These are phyloP conservation scores for Echiichthys vipera DNA, from an alignment of 2,797 vertebrate species.

Conservation along the genomic window DNA sequence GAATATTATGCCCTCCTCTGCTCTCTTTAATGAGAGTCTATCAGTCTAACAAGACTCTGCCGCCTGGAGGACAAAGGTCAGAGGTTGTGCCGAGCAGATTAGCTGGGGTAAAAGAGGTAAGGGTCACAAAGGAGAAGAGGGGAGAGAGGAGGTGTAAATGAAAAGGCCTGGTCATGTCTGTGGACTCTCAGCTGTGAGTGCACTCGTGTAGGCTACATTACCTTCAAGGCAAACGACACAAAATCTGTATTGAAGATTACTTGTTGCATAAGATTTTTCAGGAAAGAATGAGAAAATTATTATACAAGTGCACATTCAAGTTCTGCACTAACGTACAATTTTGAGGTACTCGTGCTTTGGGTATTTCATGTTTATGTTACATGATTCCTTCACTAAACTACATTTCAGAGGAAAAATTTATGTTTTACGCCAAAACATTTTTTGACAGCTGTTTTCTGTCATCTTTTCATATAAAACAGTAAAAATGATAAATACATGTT, in stretches of 20 bases:
- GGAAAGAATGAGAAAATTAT: no score
- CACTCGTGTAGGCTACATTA: not conserved
- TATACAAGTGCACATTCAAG: no score
- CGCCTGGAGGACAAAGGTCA: constrained; percentile 56
- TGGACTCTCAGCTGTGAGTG: constrained; percentile 9
- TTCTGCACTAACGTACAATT: not conserved
- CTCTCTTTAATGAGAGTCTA: constrained; percentile 47
- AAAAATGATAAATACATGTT: no score
- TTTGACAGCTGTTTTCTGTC: no score
- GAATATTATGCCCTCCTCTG: not conserved
- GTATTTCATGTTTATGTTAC: no score
- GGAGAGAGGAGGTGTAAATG: constrained; percentile 22
- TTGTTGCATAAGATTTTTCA: not conserved
- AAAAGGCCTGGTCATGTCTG: constrained; percentile 23
- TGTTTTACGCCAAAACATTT: no score
- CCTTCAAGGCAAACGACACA: constrained; percentile 3
- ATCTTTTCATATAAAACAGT: no score
- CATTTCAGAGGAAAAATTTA: no score
- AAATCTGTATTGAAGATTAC: not conserved
- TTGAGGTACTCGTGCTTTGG: no score
- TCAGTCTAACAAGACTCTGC: constrained; percentile 41
- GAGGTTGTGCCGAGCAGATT: constrained; percentile 60
- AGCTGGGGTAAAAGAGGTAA: constrained; percentile 42
- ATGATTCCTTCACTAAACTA: no score
- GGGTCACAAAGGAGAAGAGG: constrained; percentile 33